Evolutionary conservation across 2,797 vertebrate genomes (phyloP).

Genomic region (Poliocrania exsul): DNA sequence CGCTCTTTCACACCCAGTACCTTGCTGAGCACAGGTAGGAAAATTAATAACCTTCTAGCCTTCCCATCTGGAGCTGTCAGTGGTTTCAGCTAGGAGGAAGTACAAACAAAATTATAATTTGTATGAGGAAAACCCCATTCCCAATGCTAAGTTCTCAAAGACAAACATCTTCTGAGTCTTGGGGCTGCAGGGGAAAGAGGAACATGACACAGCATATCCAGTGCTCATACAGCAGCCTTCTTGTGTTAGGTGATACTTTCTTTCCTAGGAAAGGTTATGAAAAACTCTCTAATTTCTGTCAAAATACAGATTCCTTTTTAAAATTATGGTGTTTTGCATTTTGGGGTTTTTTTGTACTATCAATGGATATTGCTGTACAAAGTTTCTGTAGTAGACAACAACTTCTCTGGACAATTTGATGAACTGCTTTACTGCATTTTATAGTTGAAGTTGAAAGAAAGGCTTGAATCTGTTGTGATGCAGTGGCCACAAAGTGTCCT

Average conservation of each 20-base stretch:
- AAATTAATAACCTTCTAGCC: neutral
- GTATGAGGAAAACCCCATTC: neutral
- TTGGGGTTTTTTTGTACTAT: neutral
- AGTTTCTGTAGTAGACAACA: neutral
- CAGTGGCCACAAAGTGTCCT: neutral
- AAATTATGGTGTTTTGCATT: neutral
- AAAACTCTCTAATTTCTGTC: neutral
- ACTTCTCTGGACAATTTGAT: neutral
- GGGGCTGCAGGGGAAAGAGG: neutral
- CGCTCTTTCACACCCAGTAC: neutral
- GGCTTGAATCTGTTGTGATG: rapidly evolving
- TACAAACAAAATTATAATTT: neutral
- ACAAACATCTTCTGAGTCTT: neutral
- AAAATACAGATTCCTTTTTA: neutral
- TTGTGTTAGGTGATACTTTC: neutral
- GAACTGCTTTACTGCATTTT: neutral
- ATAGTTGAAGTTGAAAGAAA: neutral
- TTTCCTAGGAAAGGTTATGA: neutral
- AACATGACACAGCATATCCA: neutral
- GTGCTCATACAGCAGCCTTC: neutral
- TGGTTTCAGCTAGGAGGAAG: neutral
- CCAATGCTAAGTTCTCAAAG: neutral
- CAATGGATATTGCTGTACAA: neutral
- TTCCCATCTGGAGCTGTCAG: neutral
- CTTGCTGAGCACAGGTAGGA: neutral